phyloP scores from a whole-genome alignment of 2,113 vertebrate genomes.

The Phasianus colchicus region DNA sequence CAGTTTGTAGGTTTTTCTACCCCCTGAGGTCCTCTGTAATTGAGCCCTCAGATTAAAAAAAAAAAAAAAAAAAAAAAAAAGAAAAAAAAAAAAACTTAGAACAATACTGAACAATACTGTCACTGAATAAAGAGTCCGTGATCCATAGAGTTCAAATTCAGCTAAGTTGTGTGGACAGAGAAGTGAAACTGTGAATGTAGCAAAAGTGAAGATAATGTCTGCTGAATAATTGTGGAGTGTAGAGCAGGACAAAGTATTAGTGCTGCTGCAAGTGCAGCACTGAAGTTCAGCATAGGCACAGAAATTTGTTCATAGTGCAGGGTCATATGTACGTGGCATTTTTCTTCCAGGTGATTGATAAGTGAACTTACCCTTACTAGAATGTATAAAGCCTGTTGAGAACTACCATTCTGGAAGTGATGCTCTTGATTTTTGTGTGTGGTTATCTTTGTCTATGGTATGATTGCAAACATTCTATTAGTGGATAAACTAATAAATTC shows the following conservation, averaged over 20 bases:
- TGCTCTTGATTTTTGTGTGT: neutral
- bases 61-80: no score
- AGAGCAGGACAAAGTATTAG: neutral
- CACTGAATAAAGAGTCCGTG: neutral
- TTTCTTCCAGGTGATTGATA: neutral
- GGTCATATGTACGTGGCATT: neutral
- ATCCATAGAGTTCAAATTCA: neutral
- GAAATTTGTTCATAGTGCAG: neutral
- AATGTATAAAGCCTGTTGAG: neutral
- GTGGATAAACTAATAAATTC: neutral
- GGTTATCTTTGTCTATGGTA: neutral
- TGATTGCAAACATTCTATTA: neutral
- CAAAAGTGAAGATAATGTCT: neutral
- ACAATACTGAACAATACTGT: neutral
- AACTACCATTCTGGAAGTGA: neutral
- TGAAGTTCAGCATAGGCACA: neutral
- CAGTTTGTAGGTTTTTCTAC: conserved; percentile 30
- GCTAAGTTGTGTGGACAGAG: neutral
- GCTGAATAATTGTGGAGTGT: neutral
- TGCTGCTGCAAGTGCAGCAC: neutral
- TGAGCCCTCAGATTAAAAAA: neutral
- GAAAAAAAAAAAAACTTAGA: no score
- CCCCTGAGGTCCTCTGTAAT: conserved; percentile 45
- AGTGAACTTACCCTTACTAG: neutral
- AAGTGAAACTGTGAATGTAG: neutral